Conservation (phyloP, 2,888 invertebrate genomes). For the Polyommatus icarus region DNA sequence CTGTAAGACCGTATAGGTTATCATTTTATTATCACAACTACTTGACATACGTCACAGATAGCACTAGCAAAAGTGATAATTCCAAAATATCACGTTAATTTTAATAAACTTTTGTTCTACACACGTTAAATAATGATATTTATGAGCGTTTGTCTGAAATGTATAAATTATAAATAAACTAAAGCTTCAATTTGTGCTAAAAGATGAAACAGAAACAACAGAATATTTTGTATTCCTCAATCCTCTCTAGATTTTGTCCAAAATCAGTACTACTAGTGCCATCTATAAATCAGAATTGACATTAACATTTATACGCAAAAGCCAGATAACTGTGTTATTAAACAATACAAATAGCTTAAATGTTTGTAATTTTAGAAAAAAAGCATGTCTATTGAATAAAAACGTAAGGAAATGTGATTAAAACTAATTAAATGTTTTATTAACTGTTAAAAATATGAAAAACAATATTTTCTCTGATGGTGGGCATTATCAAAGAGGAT, state of each 20-base stretch:
- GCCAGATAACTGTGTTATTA: background rate
- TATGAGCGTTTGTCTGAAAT: slow-evolving; percentile 31
- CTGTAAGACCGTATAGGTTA: slow-evolving; percentile 76
- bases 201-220: slow-evolving; percentile 65
- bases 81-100: background rate
- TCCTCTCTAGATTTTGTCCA: slow-evolving; percentile 57
- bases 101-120: background rate
- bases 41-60: slow-evolving; percentile 50
- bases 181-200: slow-evolving; percentile 45
- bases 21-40: slow-evolving; percentile 64
- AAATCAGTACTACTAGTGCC: slow-evolving; percentile 58
- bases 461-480: background rate
- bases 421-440: background rate
- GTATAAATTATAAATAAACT: slow-evolving; percentile 40
- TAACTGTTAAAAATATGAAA: too few relatives aligned
- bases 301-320: slow-evolving; percentile 16
- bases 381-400: background rate
- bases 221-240: slow-evolving; percentile 46
- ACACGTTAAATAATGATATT: background rate
- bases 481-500: background rate
- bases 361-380: background rate
- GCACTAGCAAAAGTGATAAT: slow-evolving; percentile 40
- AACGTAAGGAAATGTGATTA: background rate
- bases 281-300: slow-evolving; percentile 51
- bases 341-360: background rate